These are phyloP conservation scores for Gyrodactylus bullatarudis DNA, from an alignment of 1,140 invertebrate species.

Conservation along the genomic window DNA sequence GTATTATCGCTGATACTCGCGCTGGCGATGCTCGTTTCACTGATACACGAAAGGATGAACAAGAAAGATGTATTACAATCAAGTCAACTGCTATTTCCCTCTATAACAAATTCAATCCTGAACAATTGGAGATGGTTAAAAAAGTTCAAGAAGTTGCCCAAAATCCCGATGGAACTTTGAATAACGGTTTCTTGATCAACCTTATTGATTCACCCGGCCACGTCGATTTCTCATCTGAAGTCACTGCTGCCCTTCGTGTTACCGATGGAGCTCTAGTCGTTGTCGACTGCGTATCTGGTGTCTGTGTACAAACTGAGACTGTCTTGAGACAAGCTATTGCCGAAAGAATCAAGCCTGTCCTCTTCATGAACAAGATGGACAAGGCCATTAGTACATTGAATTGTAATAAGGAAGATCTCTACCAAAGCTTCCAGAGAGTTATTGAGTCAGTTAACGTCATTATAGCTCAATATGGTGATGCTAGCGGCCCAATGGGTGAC, in stretches of 20 bases:
- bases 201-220: constrained; percentile 93
- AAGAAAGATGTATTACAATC: constrained; percentile 97
- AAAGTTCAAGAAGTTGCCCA: constrained; percentile 63
- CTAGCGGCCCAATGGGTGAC: constrained; percentile 89
- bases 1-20: constrained; percentile 88
- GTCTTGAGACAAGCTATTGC: constrained; percentile 90
- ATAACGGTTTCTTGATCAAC: constrained; percentile 78
- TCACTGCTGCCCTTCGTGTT: constrained; percentile 74
- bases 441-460: constrained; percentile 99
- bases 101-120: constrained; percentile 54
- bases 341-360: constrained; percentile 85
- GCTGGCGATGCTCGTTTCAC: constrained; percentile 96
- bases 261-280: constrained; percentile 94
- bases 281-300: constrained; percentile 95
- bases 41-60: constrained; percentile 94
- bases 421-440: constrained; percentile 96
- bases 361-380: constrained; percentile 99
- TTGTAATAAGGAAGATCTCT: constrained; percentile 61
- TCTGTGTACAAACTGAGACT: constrained; percentile 95
- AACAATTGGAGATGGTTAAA: constrained; percentile 17
- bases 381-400: constrained; percentile 72
- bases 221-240: constrained; percentile 96
- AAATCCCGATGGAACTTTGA: constrained; percentile 35
- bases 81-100: constrained; percentile 58
- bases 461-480: constrained; percentile 91